Evolutionary conservation across 2,888 invertebrate species (phyloP).

Genomic region (Epistrophe grossulariae): DNA sequence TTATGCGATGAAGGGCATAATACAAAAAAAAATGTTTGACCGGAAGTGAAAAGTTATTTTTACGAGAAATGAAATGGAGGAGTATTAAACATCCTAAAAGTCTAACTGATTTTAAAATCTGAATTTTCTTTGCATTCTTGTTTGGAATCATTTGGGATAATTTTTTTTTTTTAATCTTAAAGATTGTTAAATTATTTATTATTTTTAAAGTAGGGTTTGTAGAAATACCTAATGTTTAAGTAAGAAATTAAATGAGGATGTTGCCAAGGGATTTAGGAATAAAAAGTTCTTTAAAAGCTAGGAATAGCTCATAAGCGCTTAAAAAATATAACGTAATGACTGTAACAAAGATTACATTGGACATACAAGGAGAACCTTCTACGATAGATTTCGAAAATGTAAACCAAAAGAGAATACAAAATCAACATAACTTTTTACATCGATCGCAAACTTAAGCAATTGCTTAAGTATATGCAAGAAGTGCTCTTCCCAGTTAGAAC

Average conservation of each 20-base stretch:
- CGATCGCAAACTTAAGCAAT: too few species aligned
- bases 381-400: too few species aligned
- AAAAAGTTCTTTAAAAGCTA: neutral
- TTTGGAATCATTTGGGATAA: neutral
- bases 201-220: neutral
- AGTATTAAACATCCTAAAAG: neutral
- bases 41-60: slow-evolving; percentile 2
- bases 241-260: too few species aligned
- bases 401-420: too few species aligned
- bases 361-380: too few species aligned
- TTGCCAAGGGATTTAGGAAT: neutral
- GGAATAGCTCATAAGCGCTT: too few species aligned
- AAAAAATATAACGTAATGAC: too few species aligned
- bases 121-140: neutral
- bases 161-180: neutral
- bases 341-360: too few species aligned
- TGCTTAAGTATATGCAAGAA: too few species aligned
- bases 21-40: neutral
- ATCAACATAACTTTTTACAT: too few species aligned
- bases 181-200: neutral
- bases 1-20: neutral
- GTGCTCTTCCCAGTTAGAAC: too few species aligned
- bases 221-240: too few species aligned
- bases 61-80: neutral
- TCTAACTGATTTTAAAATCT: neutral